These are phyloP conservation scores for Paratrypauchen microcephalus DNA, from an alignment of 2,797 vertebrate species.

Conservation along the genomic window DNA sequence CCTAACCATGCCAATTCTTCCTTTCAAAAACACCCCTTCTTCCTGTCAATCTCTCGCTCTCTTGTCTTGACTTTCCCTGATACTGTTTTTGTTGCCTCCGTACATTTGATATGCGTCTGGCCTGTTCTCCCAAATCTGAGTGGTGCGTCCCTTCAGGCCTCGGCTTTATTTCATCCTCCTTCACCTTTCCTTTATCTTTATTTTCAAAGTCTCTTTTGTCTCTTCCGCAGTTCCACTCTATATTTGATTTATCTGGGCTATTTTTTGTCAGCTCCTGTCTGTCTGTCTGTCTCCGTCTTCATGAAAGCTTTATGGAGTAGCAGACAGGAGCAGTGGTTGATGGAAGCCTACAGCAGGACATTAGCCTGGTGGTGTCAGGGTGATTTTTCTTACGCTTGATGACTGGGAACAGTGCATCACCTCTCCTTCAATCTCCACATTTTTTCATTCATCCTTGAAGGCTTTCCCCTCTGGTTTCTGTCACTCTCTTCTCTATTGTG, in stretches of 20 bases:
- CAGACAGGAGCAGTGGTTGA: conserved; percentile 52
- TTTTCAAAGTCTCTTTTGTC: conserved; percentile 48
- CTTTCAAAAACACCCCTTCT: not conserved
- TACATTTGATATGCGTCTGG: conserved; percentile 22
- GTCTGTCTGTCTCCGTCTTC: conserved; percentile 41
- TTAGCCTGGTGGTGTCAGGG: conserved; percentile 52
- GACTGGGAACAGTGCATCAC: conserved; percentile 41
- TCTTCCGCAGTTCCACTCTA: conserved; percentile 31
- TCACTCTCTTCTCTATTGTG: not conserved
- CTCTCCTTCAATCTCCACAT: conserved; percentile 36
- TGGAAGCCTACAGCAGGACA: conserved; percentile 56
- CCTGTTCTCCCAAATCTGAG: conserved; percentile 7
- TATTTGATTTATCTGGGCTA: conserved; percentile 49
- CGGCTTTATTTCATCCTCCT: conserved; percentile 36
- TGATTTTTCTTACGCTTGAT: conserved; percentile 42
- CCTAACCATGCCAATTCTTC: not conserved
- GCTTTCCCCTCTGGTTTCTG: conserved; percentile 13
- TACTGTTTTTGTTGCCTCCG: conserved; percentile 20
- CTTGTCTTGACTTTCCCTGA: not conserved
- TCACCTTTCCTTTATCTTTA: conserved; percentile 47
- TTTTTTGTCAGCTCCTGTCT: conserved; percentile 38
- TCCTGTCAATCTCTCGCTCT: not conserved
- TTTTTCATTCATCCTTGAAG: conserved; percentile 24
- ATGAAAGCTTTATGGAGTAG: conserved; percentile 58
- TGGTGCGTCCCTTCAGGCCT: conserved; percentile 15